Base-by-base conservation (phyloP, 2,888 invertebrate genomes). In the Imbricaverruca yamaguchii region DNA sequence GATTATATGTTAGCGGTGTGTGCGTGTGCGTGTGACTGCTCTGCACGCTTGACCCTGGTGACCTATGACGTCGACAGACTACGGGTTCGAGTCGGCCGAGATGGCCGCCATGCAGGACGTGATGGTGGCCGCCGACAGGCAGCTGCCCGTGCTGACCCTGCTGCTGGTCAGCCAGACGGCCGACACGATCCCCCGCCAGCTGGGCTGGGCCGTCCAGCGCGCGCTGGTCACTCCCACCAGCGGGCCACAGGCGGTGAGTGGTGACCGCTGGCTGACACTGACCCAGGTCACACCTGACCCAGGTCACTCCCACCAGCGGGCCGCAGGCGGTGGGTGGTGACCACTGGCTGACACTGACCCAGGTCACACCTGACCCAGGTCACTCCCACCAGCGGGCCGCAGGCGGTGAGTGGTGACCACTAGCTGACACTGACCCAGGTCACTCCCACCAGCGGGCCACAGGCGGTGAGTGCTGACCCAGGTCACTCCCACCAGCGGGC, bases 11-110 rank as follows among this genome's bases (percentile, higher is more conserved):
- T 39, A 39, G 39, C 39, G 39, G 39, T 39, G 39, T 39, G 39
- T 39, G 39, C 4, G 39, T 4, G 4, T 39, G 39, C 39, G 39
- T 39, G 39, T 39, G 39, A 39, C 39, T 39, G 39, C 39, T 39
- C 39, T 1, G 39, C 39, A 39, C 39, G 39, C 4, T 39, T 39
- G 1, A 39, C 39, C 39, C 39, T 4, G 39, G 39, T 39, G 39
- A 39, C 39, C 39, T 39, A 39, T 39, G 13, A 61, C 21, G 18
- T 25, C 25, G 23, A 0, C 69, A 69, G 69, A 69, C 69, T 69
- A 69, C 39, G 69, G 39, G 23, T 69, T 69, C 39, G 69, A 69
- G 69, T 69, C 69, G 39, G 25, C 23, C 25, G 69, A 69, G 69
- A 25, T 15, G 39, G 69, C 25, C 39, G 69, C 69, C 6, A 69